Base-by-base conservation (phyloP, 53 echinoderm and acorn worm species). In the Echinarachnius parma region DNA sequence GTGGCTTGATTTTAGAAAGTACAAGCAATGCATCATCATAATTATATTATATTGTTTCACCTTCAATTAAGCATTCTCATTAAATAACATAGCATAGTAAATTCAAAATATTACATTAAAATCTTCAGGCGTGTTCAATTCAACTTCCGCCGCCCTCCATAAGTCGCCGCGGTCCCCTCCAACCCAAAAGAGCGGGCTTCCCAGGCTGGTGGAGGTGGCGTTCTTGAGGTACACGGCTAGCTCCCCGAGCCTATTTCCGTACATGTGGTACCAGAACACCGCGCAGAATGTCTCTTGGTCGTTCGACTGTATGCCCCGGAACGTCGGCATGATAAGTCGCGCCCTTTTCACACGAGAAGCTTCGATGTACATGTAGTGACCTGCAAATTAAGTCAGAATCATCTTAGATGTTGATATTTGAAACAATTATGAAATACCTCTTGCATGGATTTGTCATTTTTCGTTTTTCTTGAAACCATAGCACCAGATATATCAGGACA, bases 231-330 rank as follows among this genome's bases (percentile, higher is more conserved):
- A 88, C 4, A 93, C 89, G 55, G 76, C 66, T 1, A 89, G 54
- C 8, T 82, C 77, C 18, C 59, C 89, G 0, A 93, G 52, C 21
- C 54, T 33, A 3, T 18, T 10, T 0, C 93, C 93, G 24, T 70
- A 86, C 83, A 89, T 89, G 34, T 93, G 89, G 45, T 93, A 93
- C 89, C 89, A 93, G 45, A 89, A 89, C 8, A 81, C 67, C 13
- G 85, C 62, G 21, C 93, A 93, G 23, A 53, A 69, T 1, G 32
- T n/a, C 35, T 69, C 69, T 3, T 29, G 31, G 34, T 49, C 50
- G 49, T 75, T 78, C 50, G 77, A 55, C 28, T 62, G 37, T 4
- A 57, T 46, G 36, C 76, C 83, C 11, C 68, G 59, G 4, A 34
- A 34, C 29, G 72, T 46, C 21, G 93, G 83, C 21, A 79, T 75